Evolutionary conservation across 2,113 vertebrate species (phyloP), one percentile per base, ranked within the genome.

Genomic region (Onychostoma macrolepis): DNA sequence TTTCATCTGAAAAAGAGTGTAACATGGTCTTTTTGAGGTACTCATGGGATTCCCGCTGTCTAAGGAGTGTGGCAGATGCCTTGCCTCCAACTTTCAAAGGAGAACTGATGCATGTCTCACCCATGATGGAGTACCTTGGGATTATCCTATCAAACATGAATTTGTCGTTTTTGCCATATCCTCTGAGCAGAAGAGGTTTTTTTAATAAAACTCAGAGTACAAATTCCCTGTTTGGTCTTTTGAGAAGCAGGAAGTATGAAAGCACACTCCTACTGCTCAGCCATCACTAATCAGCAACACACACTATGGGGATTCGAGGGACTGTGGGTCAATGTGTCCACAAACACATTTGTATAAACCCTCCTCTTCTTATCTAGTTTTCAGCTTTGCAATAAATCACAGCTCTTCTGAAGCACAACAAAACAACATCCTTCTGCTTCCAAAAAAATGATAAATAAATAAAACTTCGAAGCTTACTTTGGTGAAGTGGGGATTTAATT

Each of bases 301-400:
- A 33, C 82, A 74, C 43, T 74, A n/a, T 26, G 13, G 12, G 33
- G 45, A 84, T 58, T 41, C 24, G n/a, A 53, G 86, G 56, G 30
- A 75, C 77, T 81, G 65, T 30, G n/a, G 85, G 82, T 79, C 81
- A 84, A 43, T 69, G 48, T 80, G 80, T 80, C 78, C 6, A 7
- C 19, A 79, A 87, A 87, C 69, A 69, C 69, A 75, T 85, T 87
- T 81, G 79, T 69, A 85, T 83, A 84, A 65, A 79, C 36, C 8
- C 38, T 7, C 67, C 6, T 33, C 79, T 38, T 45, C 24, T 45
- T 63, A 67, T 43, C 30, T 17, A 56, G 45, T 86, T 90, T 86
- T 84, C 63, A 72, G 80, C 76, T 86, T 72, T 48, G 72, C 81
- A 61, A 84, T 88, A 84, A 84, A 90, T 90, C 89, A 90, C 45